Evolutionary conservation across 2,113 vertebrate species (phyloP).

Genomic region (Lonchura striata): DNA sequence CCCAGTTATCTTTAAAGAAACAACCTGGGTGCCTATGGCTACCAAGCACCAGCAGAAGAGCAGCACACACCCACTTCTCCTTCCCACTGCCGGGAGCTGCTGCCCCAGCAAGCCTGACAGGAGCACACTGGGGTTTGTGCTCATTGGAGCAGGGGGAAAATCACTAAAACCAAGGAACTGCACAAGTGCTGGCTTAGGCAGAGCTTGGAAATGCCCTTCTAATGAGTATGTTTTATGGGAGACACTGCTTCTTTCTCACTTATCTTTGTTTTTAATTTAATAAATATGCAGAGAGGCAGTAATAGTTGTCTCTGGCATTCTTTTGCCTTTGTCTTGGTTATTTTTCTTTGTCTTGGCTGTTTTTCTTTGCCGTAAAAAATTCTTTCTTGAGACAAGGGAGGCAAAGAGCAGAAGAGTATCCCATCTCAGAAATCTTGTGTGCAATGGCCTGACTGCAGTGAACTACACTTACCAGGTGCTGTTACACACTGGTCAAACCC

Average conservation of each 20-base stretch:
- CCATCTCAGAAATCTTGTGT: not conserved
- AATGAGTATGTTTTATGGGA: not conserved
- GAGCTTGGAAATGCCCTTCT: slow-evolving; percentile 28
- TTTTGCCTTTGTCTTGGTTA: not conserved
- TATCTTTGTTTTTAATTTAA: slow-evolving; percentile 48
- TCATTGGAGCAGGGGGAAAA: not conserved
- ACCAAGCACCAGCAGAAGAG: not conserved
- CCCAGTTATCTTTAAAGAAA: not conserved
- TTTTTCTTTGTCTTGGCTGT: not conserved
- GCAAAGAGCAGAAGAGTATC: slow-evolving; percentile 1
- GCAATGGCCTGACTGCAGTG: not conserved
- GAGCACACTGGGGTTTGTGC: not conserved
- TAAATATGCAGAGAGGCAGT: slow-evolving; percentile 39
- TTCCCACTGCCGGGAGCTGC: not conserved
- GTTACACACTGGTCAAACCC: not conserved
- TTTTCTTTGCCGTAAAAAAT: slow-evolving; percentile 2
- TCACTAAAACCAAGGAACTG: not conserved
- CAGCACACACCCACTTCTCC: too few relatives aligned
- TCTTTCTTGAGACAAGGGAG: slow-evolving; percentile 20
- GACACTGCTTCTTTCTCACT: not conserved
- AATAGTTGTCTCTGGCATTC: not conserved
- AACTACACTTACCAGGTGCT: not conserved
- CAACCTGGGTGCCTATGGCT: not conserved
- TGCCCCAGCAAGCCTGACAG: fast-evolving
- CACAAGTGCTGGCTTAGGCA: not conserved